phyloP scores from a whole-genome alignment of 2,888 invertebrate genomes.

The Tanytarsus gracilentus region DNA sequence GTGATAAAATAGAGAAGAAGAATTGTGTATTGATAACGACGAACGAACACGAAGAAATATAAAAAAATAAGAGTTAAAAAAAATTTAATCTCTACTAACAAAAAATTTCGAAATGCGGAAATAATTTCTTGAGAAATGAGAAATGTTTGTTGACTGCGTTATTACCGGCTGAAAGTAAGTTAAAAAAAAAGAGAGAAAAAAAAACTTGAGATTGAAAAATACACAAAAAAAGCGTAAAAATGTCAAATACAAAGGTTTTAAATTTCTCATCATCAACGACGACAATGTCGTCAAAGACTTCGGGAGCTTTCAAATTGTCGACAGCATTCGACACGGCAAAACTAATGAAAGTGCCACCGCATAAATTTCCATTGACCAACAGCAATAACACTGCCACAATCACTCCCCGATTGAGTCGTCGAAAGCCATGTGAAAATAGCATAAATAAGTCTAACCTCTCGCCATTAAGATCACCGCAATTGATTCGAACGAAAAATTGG shows the following conservation, averaged over 20 bases:
- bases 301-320: constrained; percentile 1
- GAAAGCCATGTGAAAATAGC: background rate
- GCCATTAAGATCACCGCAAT: constrained; percentile 22
- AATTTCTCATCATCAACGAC: constrained; percentile 20
- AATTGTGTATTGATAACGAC: no score
- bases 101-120: constrained; percentile 15
- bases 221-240: background rate
- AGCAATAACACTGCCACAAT: background rate
- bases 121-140: constrained; percentile 12
- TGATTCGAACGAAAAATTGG: constrained; percentile 22
- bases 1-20: no score
- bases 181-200: background rate
- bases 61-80: background rate
- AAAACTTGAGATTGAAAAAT: constrained; percentile 1
- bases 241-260: constrained; percentile 25
- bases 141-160: constrained; percentile 12
- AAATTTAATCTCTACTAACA: no score
- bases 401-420: background rate
- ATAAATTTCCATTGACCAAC: background rate
- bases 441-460: background rate
- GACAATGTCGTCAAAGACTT: background rate
- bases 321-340: constrained; percentile 3
- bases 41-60: background rate
- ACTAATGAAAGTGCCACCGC: constrained; percentile 7
- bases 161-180: background rate